Base-by-base conservation (phyloP, 2,797 vertebrate species). In the Siniperca undulata region DNA sequence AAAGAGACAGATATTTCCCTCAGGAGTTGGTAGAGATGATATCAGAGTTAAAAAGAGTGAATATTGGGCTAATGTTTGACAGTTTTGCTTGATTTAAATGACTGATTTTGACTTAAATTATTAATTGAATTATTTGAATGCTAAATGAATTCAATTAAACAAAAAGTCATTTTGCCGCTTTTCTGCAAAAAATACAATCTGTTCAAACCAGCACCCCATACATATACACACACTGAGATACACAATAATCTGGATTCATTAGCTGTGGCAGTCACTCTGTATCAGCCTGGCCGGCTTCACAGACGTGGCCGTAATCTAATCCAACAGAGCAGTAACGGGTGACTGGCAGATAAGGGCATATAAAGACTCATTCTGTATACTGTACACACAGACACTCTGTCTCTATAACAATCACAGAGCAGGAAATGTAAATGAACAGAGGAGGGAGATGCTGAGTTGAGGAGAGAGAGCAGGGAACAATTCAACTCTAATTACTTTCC, bases 401-500 rank as follows among this genome's bases (percentile, higher is more conserved):
- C 38, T 53, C 22, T 30, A 36, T 68, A 44, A 67, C 24, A 52
- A 69, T 44, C 65, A 70, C 50, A 59, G 56, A 73, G 14, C 42
- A 27, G 72, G 36, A 50, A 17, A 66, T 53, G 50, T 65, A 70
- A 66, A 84, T 34, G 53, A 78, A 52, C 22, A 78, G 30, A 83
- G 30, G 12, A 75, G 2, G 22, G 27, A 81, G 50, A 73, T 58
- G 56, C 4, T 72, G 52, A 70, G 53, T 11, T 60, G 22, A 75
- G 58, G 7, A 65, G 27, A 60, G 30, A 62, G 27, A 52, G 19
- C 16, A 58, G 78, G 48, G 24, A 73, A 66, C 48, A 62, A 44
- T 71, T 86, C 8, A 50, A 20, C 62, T 48, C 50, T 42, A 53
- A 80, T 88, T 81, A 48, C 14, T 72, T 80, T 77, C 38, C 59